Evolutionary conservation across 2,888 invertebrate species (phyloP).

Genomic region (Omphaloscelis lunosa): DNA sequence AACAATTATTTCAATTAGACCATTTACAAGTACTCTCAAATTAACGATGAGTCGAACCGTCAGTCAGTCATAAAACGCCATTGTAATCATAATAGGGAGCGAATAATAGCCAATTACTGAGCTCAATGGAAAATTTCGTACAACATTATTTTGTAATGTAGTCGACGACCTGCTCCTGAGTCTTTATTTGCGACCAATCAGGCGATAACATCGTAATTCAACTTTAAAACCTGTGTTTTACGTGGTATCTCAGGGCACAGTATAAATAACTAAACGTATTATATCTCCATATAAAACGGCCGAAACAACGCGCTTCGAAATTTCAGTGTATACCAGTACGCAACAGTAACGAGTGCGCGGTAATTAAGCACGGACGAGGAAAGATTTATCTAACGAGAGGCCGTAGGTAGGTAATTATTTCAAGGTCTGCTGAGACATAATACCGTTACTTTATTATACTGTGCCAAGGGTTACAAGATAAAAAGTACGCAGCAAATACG

Average conservation of each 20-base stretch:
- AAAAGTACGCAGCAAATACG: not conserved
- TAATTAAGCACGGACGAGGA: too few species aligned
- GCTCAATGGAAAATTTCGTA: constrained; percentile 27
- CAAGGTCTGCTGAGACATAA: too few species aligned
- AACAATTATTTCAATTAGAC: constrained; percentile 10
- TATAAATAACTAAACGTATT: too few species aligned
- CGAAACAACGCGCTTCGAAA: too few species aligned
- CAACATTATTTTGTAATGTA: not conserved
- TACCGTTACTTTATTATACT: too few species aligned
- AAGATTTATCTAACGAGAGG: too few species aligned
- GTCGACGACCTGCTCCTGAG: not conserved
- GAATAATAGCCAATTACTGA: constrained; percentile 46
- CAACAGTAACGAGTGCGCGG: too few species aligned
- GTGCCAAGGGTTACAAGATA: not conserved
- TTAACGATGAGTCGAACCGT: not conserved
- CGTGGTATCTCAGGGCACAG: not conserved
- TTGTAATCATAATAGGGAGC: constrained; percentile 25
- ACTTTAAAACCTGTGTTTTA: not conserved
- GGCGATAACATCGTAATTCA: not conserved
- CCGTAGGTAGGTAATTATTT: too few species aligned
- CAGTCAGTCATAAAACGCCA: not conserved
- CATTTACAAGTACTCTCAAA: constrained; percentile 5
- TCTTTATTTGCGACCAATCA: constrained; percentile 21
- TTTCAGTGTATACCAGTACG: too few species aligned
- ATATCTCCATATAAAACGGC: too few species aligned